Evolutionary conservation across 2,888 invertebrate genomes (phyloP), one percentile per base, ranked within the genome.

Genomic region (Mycogona germanica): DNA sequence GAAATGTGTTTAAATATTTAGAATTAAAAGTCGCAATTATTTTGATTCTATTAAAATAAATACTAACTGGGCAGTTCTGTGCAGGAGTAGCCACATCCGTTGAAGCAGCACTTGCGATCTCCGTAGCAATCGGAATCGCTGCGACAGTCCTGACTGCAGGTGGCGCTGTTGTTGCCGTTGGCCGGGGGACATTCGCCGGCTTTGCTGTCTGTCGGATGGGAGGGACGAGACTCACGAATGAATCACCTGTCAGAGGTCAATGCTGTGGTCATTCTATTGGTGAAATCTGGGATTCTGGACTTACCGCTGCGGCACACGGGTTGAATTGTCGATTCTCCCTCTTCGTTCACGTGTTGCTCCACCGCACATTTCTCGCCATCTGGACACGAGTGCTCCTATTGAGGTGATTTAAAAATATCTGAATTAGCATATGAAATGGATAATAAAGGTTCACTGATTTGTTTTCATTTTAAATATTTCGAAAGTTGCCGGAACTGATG

Each of bases 91-190:
- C 82, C 82, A 68, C 92, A 91, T 49, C 84, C 86, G 62, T 79
- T 80, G 58, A 71, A 70, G 68, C 92, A 93, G 67, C 92, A 92
- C 70, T 91, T 92, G 66, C 79, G 75, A 25, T 78, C 78, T 30
- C 79, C 80, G 14, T 77, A 70, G 66, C 92, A 93, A 65, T 88
- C 86, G 0, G 85, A 84, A 67, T 92, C 92, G 51, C 79, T 79
- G 57, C 74, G 71, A 64, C 92, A 92, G 67, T 85, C 82, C 30
- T 74, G 73, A 7, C 76, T 77, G 66, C 91, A 89, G 44, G 69
- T 64, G 48, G 72, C 67, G 51, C 69, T 68, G n/a, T 68, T 65
- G 9, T 70, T 68, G 46, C 30, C 29, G 2, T 62, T 68, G 21
- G 76, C 64, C 42, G 63, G 65, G 2, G 84, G 84, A 64, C 84